A percentile compares a stretch with the other conserved stretches of the same genome.
These are phyloP conservation scores for Natator depressus DNA, from an alignment of 2,113 vertebrate genomes.

Conservation along the genomic window DNA sequence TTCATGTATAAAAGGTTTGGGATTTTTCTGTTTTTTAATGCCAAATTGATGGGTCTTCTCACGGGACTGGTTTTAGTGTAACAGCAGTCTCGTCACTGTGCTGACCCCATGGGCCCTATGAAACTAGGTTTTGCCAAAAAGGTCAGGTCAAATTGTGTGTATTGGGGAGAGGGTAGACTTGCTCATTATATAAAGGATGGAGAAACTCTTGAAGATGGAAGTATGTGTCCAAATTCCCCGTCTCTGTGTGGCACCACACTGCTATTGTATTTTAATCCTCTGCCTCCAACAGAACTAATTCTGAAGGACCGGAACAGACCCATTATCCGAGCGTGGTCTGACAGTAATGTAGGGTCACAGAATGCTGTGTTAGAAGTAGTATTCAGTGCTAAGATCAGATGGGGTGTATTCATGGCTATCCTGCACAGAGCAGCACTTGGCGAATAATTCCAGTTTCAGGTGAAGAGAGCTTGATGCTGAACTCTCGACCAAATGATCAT, in stretches of 20 bases:
- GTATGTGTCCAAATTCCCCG: not conserved
- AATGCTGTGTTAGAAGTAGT: not conserved
- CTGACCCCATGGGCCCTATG: not conserved
- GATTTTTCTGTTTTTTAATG: not conserved
- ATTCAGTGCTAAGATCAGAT: not conserved
- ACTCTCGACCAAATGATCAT: not conserved
- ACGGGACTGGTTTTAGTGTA: not conserved
- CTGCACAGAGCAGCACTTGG: not conserved
- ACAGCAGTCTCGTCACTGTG: not conserved
- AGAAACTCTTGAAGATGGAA: not conserved
- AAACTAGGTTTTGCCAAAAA: not conserved
- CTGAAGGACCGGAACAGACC: not conserved
- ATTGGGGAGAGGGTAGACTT: not conserved
- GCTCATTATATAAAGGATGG: not conserved
- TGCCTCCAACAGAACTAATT: not conserved
- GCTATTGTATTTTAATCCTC: not conserved
- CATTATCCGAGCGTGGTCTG: not conserved
- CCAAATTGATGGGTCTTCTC: not conserved
- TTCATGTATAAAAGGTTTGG: not conserved
- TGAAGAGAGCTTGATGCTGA: not conserved
- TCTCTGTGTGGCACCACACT: not conserved
- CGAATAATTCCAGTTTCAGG: not conserved
- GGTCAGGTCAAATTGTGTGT: not conserved
- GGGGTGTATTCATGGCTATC: not conserved
- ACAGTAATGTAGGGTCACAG: not conserved